Percentiles rank a stretch among this genome's conserved stretches.
phyloP scores from a whole-genome alignment of 2,113 vertebrate species.

The Rhea pennata region DNA sequence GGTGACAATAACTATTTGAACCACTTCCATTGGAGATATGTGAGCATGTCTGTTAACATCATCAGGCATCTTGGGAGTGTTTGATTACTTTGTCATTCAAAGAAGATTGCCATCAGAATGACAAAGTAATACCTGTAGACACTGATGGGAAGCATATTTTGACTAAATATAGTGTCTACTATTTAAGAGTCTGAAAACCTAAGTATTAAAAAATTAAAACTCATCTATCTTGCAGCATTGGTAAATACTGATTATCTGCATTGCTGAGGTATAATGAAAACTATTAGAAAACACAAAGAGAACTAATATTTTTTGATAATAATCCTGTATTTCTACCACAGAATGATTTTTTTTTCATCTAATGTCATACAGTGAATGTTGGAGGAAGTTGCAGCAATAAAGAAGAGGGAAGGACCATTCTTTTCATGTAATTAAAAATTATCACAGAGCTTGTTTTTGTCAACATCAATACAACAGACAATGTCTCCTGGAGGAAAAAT shows the following conservation, averaged over 20 bases:
- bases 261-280: not conserved
- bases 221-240: not conserved
- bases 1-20: slow-evolving; percentile 3
- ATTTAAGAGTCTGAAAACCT: not conserved
- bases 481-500: not conserved
- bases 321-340: not conserved
- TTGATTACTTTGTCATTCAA: not conserved
- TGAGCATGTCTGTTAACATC: not conserved
- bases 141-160: not conserved
- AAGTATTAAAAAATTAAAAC: not conserved
- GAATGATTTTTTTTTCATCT: not conserved
- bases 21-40: not conserved
- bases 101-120: not conserved
- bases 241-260: not conserved
- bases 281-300: not conserved
- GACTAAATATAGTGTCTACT: not conserved
- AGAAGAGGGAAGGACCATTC: not conserved
- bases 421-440: not conserved
- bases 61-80: fast-evolving
- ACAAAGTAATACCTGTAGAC: not conserved
- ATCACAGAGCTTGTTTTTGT: not conserved
- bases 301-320: not conserved
- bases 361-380: not conserved
- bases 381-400: not conserved
- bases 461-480: not conserved